These are phyloP conservation scores for Acanthisitta chloris DNA, from an alignment of 2,113 vertebrate species.

Conservation along the genomic window DNA sequence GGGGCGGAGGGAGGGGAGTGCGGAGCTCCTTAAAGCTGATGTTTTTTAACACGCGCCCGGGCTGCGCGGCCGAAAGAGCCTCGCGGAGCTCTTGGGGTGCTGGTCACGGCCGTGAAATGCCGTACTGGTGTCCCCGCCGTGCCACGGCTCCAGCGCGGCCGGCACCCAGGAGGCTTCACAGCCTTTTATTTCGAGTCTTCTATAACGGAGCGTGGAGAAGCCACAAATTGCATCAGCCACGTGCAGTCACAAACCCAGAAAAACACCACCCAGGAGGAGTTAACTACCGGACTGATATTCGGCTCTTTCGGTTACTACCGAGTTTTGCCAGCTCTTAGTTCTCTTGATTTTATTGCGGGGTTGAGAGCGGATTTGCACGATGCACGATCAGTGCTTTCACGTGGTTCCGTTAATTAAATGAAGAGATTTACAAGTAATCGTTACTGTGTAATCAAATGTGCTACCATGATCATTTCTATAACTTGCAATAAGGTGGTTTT, in stretches of 20 bases:
- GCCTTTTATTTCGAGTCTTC: background rate
- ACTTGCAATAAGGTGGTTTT: accelerated
- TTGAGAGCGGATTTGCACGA: background rate
- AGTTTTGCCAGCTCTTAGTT: background rate
- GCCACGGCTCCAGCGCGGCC: accelerated
- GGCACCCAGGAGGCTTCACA: accelerated
- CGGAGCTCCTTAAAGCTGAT: no score
- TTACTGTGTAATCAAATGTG: background rate
- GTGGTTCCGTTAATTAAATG: background rate
- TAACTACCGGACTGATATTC: background rate
- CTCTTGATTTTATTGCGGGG: background rate
- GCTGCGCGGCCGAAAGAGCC: accelerated
- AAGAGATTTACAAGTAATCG: background rate
- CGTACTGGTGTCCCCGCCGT: accelerated
- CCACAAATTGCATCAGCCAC: background rate
- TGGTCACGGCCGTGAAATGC: accelerated
- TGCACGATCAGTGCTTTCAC: background rate
- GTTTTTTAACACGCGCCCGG: no score
- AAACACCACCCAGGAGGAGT: background rate
- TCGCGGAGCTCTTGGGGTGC: accelerated
- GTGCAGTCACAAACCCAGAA: background rate
- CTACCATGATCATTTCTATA: background rate
- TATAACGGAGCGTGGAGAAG: background rate
- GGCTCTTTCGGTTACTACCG: background rate
- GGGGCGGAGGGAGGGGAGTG: background rate